phyloP scores from a whole-genome alignment of 1,140 invertebrate genomes.

The Neodiprion fabricii region DNA sequence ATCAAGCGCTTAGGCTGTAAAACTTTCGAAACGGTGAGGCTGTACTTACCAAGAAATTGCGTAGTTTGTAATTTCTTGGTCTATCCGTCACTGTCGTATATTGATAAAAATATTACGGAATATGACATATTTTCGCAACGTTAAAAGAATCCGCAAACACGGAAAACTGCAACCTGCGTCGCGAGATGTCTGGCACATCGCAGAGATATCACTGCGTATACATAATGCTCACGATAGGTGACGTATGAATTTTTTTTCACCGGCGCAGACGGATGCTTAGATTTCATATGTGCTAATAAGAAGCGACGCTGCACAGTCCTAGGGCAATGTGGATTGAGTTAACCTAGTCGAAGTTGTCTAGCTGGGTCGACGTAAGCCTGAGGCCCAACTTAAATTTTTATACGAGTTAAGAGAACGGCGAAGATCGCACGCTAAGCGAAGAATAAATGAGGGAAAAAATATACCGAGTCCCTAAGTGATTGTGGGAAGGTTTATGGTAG shows the following conservation, averaged over 20 bases:
- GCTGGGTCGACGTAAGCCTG: background rate
- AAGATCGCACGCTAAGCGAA: constrained; percentile 17
- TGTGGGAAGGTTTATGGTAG: constrained; percentile 57
- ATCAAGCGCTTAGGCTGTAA: too few species aligned
- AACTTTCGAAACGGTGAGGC: too few species aligned
- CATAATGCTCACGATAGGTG: background rate
- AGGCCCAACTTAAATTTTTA: background rate
- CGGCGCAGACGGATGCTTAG: background rate
- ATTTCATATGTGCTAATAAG: background rate
- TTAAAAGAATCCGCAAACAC: too few species aligned
- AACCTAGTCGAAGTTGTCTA: background rate
- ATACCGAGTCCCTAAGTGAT: constrained; percentile 50
- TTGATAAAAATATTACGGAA: too few species aligned
- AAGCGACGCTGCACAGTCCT: background rate
- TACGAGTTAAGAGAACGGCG: background rate
- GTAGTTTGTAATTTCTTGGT: too few species aligned
- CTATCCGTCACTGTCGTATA: too few species aligned
- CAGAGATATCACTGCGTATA: too few species aligned
- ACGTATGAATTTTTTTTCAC: background rate
- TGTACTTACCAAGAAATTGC: too few species aligned
- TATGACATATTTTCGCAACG: too few species aligned
- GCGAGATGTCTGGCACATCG: too few species aligned
- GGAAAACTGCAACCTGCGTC: too few species aligned
- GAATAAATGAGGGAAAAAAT: constrained; percentile 44
- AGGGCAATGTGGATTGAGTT: background rate